These are phyloP conservation scores for Sphyrna mokarran DNA, from an alignment of 2,113 vertebrate species.

Conservation along the genomic window DNA sequence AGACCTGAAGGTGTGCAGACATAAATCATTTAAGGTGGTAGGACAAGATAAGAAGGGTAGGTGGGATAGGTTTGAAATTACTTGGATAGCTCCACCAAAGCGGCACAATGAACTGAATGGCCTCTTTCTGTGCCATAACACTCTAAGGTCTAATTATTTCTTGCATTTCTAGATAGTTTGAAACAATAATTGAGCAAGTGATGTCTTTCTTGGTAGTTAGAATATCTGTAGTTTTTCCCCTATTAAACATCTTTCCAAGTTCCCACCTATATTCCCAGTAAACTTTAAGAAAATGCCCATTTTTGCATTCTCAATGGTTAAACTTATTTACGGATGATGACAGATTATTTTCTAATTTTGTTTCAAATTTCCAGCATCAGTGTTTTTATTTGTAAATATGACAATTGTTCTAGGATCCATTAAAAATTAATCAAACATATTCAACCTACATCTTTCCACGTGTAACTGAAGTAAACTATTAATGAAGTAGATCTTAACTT, in stretches of 20 bases:
- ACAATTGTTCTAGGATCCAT: background rate
- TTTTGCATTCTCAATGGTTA: background rate
- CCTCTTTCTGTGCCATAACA: no score
- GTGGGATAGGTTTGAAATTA: no score
- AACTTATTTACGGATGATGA: background rate
- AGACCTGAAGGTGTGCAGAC: no score
- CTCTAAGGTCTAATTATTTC: background rate
- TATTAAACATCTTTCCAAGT: background rate
- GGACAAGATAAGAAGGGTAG: no score
- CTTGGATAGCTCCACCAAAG: no score
- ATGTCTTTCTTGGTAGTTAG: background rate
- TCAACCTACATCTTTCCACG: background rate
- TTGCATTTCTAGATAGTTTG: background rate
- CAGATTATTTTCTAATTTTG: background rate
- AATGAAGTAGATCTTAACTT: background rate
- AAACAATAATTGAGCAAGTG: background rate
- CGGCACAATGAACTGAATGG: no score
- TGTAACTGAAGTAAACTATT: background rate
- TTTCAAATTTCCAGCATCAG: background rate
- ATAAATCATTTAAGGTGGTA: no score
- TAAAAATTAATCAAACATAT: background rate
- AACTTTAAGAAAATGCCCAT: background rate
- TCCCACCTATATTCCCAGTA: background rate
- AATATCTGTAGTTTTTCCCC: background rate
- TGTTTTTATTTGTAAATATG: background rate